Evolutionary conservation across 2,113 vertebrate species (phyloP).

Genomic region (Ammodytes dubius): DNA sequence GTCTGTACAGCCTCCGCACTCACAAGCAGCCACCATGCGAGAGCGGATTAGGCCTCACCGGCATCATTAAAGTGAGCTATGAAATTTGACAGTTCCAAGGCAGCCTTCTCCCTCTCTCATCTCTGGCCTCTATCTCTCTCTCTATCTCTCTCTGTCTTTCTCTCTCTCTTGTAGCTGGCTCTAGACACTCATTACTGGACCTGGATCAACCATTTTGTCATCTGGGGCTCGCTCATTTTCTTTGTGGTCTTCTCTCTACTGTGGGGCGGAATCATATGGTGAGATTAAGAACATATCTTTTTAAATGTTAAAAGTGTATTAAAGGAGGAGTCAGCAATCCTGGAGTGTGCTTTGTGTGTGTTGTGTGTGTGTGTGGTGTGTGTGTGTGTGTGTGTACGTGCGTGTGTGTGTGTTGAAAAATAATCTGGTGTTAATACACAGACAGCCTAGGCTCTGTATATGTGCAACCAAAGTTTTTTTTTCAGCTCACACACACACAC

Average conservation of each 20-base stretch:
- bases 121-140: constrained; percentile 16
- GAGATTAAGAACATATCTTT: constrained; percentile 43
- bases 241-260: constrained; percentile 96
- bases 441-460: too few relatives aligned
- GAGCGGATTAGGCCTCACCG: not conserved
- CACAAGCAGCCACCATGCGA: not conserved
- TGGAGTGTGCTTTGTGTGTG: too few relatives aligned
- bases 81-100: not conserved
- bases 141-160: constrained; percentile 36
- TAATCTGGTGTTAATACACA: too few relatives aligned
- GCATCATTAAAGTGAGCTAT: not conserved
- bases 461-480: too few relatives aligned
- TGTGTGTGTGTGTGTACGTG: too few relatives aligned
- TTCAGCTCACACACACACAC: too few relatives aligned
- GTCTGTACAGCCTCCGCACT: not conserved
- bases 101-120: not conserved
- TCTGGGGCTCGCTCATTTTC: constrained; percentile 97
- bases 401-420: too few relatives aligned
- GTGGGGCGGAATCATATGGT: constrained; percentile 98
- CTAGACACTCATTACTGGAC: constrained; percentile 99
- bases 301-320: not conserved
- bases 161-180: constrained; percentile 86
- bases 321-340: too few relatives aligned
- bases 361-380: too few relatives aligned
- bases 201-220: constrained; percentile 98